Base-by-base conservation (phyloP, 2,888 invertebrate genomes). In the Protula sp. region DNA sequence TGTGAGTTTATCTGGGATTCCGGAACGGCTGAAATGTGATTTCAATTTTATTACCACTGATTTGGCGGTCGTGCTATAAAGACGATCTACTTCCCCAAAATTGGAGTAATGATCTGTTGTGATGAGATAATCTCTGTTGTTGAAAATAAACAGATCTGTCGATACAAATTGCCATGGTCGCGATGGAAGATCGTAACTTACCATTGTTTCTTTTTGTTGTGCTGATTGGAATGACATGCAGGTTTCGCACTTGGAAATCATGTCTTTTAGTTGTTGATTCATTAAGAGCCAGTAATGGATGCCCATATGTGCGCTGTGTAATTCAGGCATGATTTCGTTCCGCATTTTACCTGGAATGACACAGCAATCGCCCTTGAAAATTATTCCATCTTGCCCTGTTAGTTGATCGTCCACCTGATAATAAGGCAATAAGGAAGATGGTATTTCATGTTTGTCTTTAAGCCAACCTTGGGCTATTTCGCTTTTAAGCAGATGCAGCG, bases 331-430 rank as follows among this genome's bases (percentile, higher is more conserved):
- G 9, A 58, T 56, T 3, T 56, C 47, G 24, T 45, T 29, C 47
- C 61, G 27, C 30, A 61, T 3, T 4, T 19, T 22, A 22, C 22
- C 51, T 9, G 63, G 65, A n/a, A 65, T 59, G 24, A 63, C 54
- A 28, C 55, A 19, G 22, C 59, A 53, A 3, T 62, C 59, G 24
- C 60, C 65, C 19, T 54, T 54, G 45, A 63, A 66, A 5, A 68
- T 30, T 2, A 70, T 30, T 22, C 56, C 61, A 60, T 70, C 47
- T 48, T 62, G 56, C 1, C 52, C 31, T 0, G 65, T 45, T 2
- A 69, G 47, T 54, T 68, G 62, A 47, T 67, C 59, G 22, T 67
- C 26, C 24, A 61, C 59, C 9, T 58, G 48, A 57, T 62, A 68
- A 54, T 66, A 68, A 24, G 50, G 59, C 2, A n/a, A 5, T n/a